Conservation (phyloP, 2,113 vertebrate genomes). For the Phalacrocorax brasilianus region DNA sequence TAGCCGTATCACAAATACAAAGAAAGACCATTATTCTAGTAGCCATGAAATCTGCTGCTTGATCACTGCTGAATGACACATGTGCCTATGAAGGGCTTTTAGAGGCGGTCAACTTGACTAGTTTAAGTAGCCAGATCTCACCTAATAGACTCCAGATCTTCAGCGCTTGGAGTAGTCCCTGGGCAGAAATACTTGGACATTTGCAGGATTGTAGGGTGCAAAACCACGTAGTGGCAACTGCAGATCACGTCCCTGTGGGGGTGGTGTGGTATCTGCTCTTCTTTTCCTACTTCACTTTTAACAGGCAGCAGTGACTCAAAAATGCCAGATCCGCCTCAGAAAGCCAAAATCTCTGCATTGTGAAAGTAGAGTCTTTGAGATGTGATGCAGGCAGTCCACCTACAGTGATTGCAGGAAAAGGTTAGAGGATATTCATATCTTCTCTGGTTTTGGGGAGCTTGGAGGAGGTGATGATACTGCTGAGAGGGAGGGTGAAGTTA, state of each 20-base stretch:
- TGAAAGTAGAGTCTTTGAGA: background rate
- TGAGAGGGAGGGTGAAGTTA: slow-evolving; percentile 15
- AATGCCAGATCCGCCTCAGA: slow-evolving; percentile 13
- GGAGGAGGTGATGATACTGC: slow-evolving; percentile 30
- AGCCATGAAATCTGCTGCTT: background rate
- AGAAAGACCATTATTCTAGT: background rate
- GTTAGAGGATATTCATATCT: slow-evolving; percentile 28
- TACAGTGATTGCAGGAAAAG: slow-evolving; percentile 5
- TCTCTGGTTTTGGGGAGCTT: background rate
- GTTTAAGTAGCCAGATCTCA: background rate
- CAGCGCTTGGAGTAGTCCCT: background rate
- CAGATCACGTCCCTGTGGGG: background rate
- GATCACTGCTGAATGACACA: background rate
- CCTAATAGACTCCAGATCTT: background rate
- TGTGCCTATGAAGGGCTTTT: background rate
- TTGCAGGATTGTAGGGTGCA: background rate
- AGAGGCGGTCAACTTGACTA: background rate
- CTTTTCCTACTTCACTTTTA: background rate
- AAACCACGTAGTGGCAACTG: background rate
- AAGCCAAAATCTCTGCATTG: background rate
- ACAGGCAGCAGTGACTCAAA: background rate
- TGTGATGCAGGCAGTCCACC: slow-evolving; percentile 37
- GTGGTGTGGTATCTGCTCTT: background rate
- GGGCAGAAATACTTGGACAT: background rate
- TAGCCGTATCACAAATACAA: background rate